These are phyloP conservation scores for Phalloptychus januarius DNA, from an alignment of 2,797 vertebrate species.

Conservation along the genomic window DNA sequence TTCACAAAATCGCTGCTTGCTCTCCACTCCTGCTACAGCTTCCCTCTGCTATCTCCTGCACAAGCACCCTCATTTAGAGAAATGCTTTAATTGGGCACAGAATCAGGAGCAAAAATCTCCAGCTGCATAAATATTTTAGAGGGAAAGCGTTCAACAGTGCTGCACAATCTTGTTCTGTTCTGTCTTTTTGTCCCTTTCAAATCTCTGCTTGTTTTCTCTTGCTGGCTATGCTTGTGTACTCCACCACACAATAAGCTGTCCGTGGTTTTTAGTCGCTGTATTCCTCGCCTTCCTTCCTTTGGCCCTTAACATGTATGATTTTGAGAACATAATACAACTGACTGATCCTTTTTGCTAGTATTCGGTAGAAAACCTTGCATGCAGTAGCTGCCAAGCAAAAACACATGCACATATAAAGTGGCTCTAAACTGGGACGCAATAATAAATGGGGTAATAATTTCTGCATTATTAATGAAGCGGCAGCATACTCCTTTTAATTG, in stretches of 20 bases:
- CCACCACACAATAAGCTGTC: constrained; percentile 10
- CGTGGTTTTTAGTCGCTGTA: constrained; percentile 32
- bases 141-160: constrained; percentile 50
- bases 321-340: constrained; percentile 53
- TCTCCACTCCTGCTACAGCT: constrained; percentile 33
- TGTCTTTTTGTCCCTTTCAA: constrained; percentile 44
- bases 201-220: constrained; percentile 13
- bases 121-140: constrained; percentile 74
- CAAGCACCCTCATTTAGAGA: constrained; percentile 60
- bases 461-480: constrained; percentile 77
- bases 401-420: constrained; percentile 30
- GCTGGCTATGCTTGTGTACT: constrained; percentile 23
- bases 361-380: constrained; percentile 21
- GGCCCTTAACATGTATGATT: constrained; percentile 48
- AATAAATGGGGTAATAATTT: constrained; percentile 75
- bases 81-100: constrained; percentile 69
- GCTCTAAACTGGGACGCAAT: constrained; percentile 69
- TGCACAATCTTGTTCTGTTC: constrained; percentile 47
- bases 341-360: constrained; percentile 54
- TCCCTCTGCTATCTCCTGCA: constrained; percentile 37
- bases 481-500: constrained; percentile 72
- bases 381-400: constrained; percentile 38
- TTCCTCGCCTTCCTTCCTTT: constrained; percentile 6
- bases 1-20: constrained; percentile 8
- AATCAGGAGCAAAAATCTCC: constrained; percentile 73